These are phyloP conservation scores for Theretra japonica DNA, from an alignment of 2,888 invertebrate species.

Conservation along the genomic window DNA sequence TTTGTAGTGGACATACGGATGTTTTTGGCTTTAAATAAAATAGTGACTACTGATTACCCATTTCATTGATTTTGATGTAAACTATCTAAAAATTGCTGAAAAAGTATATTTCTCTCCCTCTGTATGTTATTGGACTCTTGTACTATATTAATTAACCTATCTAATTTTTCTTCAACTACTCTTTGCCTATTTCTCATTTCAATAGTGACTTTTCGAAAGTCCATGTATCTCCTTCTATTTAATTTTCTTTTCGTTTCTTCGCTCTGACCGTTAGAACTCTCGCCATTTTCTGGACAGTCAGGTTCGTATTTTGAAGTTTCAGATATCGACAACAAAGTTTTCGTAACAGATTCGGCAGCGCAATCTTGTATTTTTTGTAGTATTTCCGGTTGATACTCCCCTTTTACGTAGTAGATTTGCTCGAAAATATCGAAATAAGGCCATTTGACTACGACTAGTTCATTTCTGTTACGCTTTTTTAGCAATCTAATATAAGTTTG, in stretches of 20 bases:
- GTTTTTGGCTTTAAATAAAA: too few species aligned
- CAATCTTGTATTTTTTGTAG: slow-evolving; percentile 70
- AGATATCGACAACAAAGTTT: slow-evolving; percentile 66
- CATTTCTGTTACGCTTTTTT: slow-evolving; percentile 68
- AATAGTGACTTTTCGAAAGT: slow-evolving; percentile 70
- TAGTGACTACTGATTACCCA: neutral
- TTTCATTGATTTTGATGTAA: slow-evolving; percentile 52
- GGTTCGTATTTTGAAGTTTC: slow-evolving; percentile 55
- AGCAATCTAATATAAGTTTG: slow-evolving; percentile 74
- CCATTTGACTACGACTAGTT: slow-evolving; percentile 69
- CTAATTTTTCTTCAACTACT: slow-evolving; percentile 75
- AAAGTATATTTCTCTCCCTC: slow-evolving; percentile 72
- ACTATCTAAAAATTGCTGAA: slow-evolving; percentile 72
- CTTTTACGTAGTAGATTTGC: slow-evolving; percentile 71
- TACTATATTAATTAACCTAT: slow-evolving; percentile 76
- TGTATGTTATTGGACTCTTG: slow-evolving; percentile 80
- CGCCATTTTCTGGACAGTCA: slow-evolving; percentile 55
- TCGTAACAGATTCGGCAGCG: slow-evolving; percentile 65
- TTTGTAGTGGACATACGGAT: too few species aligned
- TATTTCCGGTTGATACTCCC: slow-evolving; percentile 74
- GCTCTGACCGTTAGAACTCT: slow-evolving; percentile 56
- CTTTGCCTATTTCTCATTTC: slow-evolving; percentile 76
- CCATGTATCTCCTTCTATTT: slow-evolving; percentile 64
- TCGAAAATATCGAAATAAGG: slow-evolving; percentile 77
- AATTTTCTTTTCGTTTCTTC: slow-evolving; percentile 64